Evolutionary conservation across 2,888 invertebrate genomes (phyloP), one percentile per base, ranked within the genome.

Genomic region (Allacma fusca): DNA sequence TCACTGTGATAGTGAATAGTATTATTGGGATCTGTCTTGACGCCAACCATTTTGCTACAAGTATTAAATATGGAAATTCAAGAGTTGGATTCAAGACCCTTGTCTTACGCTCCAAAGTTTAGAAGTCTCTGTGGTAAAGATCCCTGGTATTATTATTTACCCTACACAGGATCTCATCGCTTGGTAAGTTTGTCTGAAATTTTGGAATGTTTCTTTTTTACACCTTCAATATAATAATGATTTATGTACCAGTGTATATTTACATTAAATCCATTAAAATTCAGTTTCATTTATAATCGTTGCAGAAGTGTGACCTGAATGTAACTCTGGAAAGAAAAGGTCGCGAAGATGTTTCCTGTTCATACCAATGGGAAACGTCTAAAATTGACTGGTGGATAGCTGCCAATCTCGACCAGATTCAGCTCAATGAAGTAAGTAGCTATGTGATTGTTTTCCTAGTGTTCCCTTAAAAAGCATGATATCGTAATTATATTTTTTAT

Each of bases 311-410:
- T 43, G 16, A 21, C 26, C 34, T 73, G n/a, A 73, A 64, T 40
- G 64, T 73, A 12, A 73, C 73, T 1, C 26, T 73, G 43, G 73
- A 73, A 64, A 62, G 73, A 26, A 64, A 73, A 43, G 73, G 73
- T 9, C 64, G 64, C 23, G 73, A 73, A 21, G 73, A 73, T 43
- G 34, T 73, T 34, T 73, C 73, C 13, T 64, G 59, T 19, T 64
- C 64, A 0, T 73, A 73, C 64, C 73, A 73, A 43, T 73, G 73
- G 73, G 73, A 73, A 43, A 34, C 73, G 1, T 59, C 59, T 1
- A 73, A 73, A 24, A 24, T 73, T 24, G 73, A 73, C 34, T 73
- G 73, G 73, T 73, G 59, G 59, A 24, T 64, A 2, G 73, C 73
- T 0, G 26, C 43, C 7, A 73, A 73, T 26, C 1, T 64, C 24